Evolutionary conservation across 2,888 invertebrate species (phyloP).

Genomic region (Tipula lateralis): DNA sequence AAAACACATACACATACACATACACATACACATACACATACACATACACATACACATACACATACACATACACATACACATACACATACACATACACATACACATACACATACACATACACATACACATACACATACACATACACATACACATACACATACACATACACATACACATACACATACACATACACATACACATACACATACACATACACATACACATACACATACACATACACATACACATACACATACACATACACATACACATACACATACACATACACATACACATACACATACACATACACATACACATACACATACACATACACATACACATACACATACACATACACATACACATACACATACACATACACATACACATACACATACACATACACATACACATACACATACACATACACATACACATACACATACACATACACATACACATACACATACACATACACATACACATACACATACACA

Average conservation of each 20-base stretch:
- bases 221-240: conserved; percentile 37
- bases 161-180: conserved; percentile 33
- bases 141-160: background rate
- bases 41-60: background rate
- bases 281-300: conserved; percentile 34
- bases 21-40: background rate
- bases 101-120: background rate
- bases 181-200: conserved; percentile 37
- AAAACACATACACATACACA: no score
- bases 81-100: background rate
- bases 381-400: background rate
- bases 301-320: background rate
- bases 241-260: background rate
- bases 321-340: background rate
- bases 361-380: background rate
- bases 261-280: background rate
- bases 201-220: conserved; percentile 37
- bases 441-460: background rate
- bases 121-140: background rate
- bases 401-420: background rate
- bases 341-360: background rate
- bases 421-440: background rate
- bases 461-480: background rate
- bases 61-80: background rate
- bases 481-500: background rate